These are phyloP conservation scores for Ciconia maguari DNA, from an alignment of 2,113 vertebrate genomes.

Conservation along the genomic window DNA sequence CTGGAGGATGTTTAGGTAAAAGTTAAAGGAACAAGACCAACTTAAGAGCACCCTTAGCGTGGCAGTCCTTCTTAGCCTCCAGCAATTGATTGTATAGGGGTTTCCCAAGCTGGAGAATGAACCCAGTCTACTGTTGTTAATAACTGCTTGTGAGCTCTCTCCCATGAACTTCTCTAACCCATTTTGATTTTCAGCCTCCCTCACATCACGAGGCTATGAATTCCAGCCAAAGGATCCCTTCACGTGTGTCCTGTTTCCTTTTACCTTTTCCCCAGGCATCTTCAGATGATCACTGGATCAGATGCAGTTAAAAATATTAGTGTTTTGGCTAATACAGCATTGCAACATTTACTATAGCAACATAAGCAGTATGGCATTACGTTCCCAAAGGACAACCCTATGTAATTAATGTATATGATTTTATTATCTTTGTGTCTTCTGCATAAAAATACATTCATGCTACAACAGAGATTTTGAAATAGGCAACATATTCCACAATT, in stretches of 20 bases:
- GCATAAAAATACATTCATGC: background rate
- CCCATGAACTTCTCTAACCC: background rate
- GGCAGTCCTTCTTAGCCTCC: background rate
- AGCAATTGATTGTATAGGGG: fast-evolving
- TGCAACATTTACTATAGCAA: background rate
- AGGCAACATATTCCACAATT: background rate
- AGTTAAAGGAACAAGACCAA: background rate
- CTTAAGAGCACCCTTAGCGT: background rate
- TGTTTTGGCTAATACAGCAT: background rate
- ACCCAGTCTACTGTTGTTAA: background rate
- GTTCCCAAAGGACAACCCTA: background rate
- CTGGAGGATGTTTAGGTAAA: background rate
- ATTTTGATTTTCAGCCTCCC: background rate
- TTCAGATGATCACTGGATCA: background rate
- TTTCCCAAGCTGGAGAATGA: background rate
- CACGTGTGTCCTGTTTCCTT: background rate
- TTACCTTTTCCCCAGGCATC: background rate
- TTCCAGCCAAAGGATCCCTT: background rate
- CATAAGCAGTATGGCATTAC: background rate
- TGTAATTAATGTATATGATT: background rate
- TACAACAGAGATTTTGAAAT: background rate
- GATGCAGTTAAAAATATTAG: background rate
- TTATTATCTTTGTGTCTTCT: background rate
- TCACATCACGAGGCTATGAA: background rate
- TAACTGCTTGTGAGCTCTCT: background rate